phyloP scores from a whole-genome alignment of 2,888 invertebrate genomes.

The Sepioteuthis lessoniana region DNA sequence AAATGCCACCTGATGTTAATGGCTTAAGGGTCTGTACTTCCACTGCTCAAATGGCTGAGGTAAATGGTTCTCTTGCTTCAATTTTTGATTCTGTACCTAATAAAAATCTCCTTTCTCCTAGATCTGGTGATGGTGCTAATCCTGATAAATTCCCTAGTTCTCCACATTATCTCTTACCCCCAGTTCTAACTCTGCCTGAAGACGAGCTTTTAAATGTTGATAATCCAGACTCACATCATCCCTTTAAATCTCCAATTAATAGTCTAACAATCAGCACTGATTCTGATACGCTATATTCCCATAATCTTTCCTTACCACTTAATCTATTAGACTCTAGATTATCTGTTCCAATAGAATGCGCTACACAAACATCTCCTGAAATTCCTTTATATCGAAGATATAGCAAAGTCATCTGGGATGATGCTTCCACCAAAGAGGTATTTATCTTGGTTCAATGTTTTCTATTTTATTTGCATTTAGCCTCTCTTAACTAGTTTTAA shows the following conservation, averaged over 20 bases:
- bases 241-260: not conserved
- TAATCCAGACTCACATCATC: not conserved
- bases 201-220: not conserved
- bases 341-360: not conserved
- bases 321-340: slow-evolving; percentile 35
- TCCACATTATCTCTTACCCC: slow-evolving; percentile 3
- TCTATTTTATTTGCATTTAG: not conserved
- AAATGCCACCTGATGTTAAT: slow-evolving; percentile 38
- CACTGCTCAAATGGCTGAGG: slow-evolving; percentile 47
- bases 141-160: not conserved
- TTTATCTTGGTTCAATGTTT: not conserved
- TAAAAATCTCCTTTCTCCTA: not conserved
- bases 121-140: slow-evolving; percentile 41
- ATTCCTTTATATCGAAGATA: slow-evolving; percentile 42
- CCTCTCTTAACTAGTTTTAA: not conserved
- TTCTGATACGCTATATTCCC: not conserved
- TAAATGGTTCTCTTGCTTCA: slow-evolving; percentile 48
- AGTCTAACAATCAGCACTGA: not conserved
- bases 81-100: slow-evolving; percentile 40
- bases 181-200: not conserved
- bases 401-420: not conserved
- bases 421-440: slow-evolving; percentile 16
- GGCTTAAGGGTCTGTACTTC: slow-evolving; percentile 47
- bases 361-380: slow-evolving; percentile 44
- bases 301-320: not conserved